Percentiles rank a stretch among this genome's conserved stretches.
phyloP scores from a whole-genome alignment of 2,888 invertebrate genomes.

The Drosophila ezoana region DNA sequence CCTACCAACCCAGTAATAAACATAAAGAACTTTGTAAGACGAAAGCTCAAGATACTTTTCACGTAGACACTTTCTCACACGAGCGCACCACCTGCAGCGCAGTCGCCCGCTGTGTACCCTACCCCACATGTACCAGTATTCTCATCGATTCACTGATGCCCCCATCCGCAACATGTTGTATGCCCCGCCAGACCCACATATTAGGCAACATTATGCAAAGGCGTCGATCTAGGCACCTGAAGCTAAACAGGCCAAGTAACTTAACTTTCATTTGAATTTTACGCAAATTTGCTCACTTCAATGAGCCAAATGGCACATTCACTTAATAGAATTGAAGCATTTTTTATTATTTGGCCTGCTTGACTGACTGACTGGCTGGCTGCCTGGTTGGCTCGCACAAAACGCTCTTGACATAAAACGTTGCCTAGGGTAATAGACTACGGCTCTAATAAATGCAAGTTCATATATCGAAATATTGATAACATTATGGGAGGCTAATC shows the following conservation, averaged over 20 bases:
- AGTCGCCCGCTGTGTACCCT: constrained; percentile 39
- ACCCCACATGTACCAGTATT: not conserved
- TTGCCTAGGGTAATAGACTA: constrained; percentile 56
- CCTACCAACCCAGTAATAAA: constrained; percentile 36
- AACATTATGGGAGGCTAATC: not conserved
- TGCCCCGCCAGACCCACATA: not conserved
- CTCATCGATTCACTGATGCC: constrained; percentile 53
- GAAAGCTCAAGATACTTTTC: constrained; percentile 38
- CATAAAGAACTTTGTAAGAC: constrained; percentile 67
- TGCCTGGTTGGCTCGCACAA: not conserved
- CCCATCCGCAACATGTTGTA: not conserved
- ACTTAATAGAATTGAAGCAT: constrained; percentile 60
- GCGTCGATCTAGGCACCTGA: constrained; percentile 39
- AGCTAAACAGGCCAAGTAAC: constrained; percentile 38
- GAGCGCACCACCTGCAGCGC: constrained; percentile 33
- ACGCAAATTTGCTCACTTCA: constrained; percentile 55
- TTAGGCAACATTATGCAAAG: constrained; percentile 8
- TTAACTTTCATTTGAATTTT: constrained; percentile 61
- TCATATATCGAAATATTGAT: constrained; percentile 36
- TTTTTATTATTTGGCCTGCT: constrained; percentile 54
- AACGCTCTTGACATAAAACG: constrained; percentile 53
- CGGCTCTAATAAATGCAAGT: constrained; percentile 41
- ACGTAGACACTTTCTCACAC: constrained; percentile 22
- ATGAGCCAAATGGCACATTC: constrained; percentile 37
- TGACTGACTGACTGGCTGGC: constrained; percentile 4